Base-by-base conservation (phyloP, 2,888 invertebrate species). In the Coleophora deauratella region DNA sequence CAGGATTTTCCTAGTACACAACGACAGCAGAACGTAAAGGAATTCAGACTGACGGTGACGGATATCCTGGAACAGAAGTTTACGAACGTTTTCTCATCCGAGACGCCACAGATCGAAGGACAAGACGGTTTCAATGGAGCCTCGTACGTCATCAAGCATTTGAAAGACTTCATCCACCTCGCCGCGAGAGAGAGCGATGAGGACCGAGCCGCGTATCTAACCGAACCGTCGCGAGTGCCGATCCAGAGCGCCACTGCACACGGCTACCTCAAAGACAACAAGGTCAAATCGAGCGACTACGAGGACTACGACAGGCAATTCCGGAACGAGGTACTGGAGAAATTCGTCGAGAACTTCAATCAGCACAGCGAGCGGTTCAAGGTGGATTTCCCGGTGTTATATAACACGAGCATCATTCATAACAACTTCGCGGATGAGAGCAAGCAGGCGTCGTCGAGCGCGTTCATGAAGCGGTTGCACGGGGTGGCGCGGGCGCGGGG, bases 341-440 rank as follows among this genome's bases (percentile, higher is more conserved):
- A 67, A 34, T 82, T 81, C 47, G 72, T 80, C 1, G 72, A 79
- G 30, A 77, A 74, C 47, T 80, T 79, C 52, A 79, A 81, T 47
- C 70, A 71, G 48, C 71, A 81, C 52, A 74, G 70, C 33, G 76
- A 75, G 27, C 57, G 67, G 35, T 77, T 72, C 48, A 75, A 71
- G 54, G 70, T 68, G 0, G 71, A 77, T 44, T 80, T 77, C 33
- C 84, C 84, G 13, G 52, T 84, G 30, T 31, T 84, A 46, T 79
- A 72, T 49, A 82, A 84, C 50, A 79, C 58, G 32, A 79, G 73
- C 37, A 62, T 81, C 9, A 65, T 77, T 34, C 80, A 81, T 43
- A 52, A 57, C 10, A 52, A 57, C 30, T 37, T 47, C 7, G 46
- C 50, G 6, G 65, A 57, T 4, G 46, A 51, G 36, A 69, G 70